A percentile compares a stretch with the other conserved stretches of the same genome.
Conservation (phyloP, 2,888 invertebrate species). For the Chrysolina oricalcia region DNA sequence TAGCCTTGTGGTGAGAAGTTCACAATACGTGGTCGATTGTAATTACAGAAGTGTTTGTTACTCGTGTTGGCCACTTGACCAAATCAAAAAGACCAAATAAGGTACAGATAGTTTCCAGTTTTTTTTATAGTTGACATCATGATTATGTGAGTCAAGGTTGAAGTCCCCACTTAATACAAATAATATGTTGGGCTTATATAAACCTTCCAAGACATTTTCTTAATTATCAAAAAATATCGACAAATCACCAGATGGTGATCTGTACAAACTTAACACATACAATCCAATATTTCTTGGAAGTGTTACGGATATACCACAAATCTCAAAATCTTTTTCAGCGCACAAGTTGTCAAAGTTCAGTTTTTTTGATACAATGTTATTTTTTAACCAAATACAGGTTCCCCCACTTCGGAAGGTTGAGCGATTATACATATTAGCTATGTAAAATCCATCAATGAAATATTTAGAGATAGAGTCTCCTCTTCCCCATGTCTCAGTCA, state of each 20-base stretch:
- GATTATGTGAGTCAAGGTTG: too few species aligned
- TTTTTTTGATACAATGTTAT: slow-evolving; percentile 1
- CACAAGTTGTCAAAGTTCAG: too few species aligned
- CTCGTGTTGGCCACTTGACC: slow-evolving; percentile 22
- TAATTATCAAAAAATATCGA: slow-evolving; percentile 12
- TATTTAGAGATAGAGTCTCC: too few species aligned
- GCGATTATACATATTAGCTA: slow-evolving; percentile 23
- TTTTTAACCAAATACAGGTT: slow-evolving; percentile 20
- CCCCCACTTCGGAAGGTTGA: slow-evolving; percentile 7
- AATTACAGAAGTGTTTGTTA: too few species aligned
- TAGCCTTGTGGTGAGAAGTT: slow-evolving; percentile 6
- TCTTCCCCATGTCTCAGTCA: too few species aligned
- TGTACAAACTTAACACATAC: too few species aligned
- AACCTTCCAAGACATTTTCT: slow-evolving; percentile 3
- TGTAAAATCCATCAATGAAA: slow-evolving; percentile 11
- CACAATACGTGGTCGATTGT: slow-evolving; percentile 14
- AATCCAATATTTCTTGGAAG: too few species aligned
- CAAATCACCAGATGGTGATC: too few species aligned
- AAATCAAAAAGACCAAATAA: slow-evolving; percentile 4
- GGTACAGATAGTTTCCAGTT: too few species aligned
- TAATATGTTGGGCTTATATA: slow-evolving; percentile 7
- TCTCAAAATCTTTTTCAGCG: too few species aligned
- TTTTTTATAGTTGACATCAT: slow-evolving; percentile 11
- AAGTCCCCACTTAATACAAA: background rate
- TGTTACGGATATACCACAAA: too few species aligned